phyloP scores from a whole-genome alignment of 2,888 invertebrate species.

The Caradrina kadenii region DNA sequence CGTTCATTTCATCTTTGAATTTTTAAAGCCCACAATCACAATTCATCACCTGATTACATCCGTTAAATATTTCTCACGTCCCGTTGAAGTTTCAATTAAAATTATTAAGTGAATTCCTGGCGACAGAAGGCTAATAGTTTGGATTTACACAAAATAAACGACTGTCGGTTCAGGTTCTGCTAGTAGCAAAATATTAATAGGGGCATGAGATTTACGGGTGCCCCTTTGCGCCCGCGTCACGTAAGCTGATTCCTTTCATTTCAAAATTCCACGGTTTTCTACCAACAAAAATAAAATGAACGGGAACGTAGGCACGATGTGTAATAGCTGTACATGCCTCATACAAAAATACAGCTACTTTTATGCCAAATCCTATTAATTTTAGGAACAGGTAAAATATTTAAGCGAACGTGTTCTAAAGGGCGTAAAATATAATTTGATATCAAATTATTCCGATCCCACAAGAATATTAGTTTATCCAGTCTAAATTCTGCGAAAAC shows the following conservation, averaged over 20 bases:
- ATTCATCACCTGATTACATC: conserved; percentile 12
- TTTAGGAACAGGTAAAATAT: conserved; percentile 36
- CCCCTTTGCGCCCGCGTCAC: conserved; percentile 59
- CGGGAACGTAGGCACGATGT: conserved; percentile 33
- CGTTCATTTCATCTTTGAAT: conserved; percentile 2
- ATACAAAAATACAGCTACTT: conserved; percentile 17
- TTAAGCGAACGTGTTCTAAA: conserved; percentile 10
- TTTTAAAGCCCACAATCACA: conserved; percentile 3
- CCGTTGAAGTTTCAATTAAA: conserved; percentile 32
- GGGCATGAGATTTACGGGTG: conserved; percentile 67
- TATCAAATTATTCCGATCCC: conserved; percentile 27
- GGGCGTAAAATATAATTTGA: conserved; percentile 4
- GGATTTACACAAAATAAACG: conserved; percentile 54
- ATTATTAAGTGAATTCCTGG: conserved; percentile 8
- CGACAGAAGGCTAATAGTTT: conserved; percentile 17
- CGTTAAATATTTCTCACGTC: conserved; percentile 14
- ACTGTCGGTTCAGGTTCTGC: conserved; percentile 42
- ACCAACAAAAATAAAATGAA: conserved; percentile 49
- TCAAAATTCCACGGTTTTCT: conserved; percentile 54
- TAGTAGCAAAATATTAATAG: conserved; percentile 70
- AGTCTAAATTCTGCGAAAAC: conserved; percentile 27
- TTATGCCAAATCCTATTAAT: conserved; percentile 27
- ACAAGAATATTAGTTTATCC: conserved; percentile 22
- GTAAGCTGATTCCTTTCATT: conserved; percentile 64
- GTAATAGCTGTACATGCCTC: conserved; percentile 37